A percentile compares a stretch with the other conserved stretches of the same genome.
phyloP scores from a whole-genome alignment of 1,140 invertebrate genomes.

The Camponotus vicinus region DNA sequence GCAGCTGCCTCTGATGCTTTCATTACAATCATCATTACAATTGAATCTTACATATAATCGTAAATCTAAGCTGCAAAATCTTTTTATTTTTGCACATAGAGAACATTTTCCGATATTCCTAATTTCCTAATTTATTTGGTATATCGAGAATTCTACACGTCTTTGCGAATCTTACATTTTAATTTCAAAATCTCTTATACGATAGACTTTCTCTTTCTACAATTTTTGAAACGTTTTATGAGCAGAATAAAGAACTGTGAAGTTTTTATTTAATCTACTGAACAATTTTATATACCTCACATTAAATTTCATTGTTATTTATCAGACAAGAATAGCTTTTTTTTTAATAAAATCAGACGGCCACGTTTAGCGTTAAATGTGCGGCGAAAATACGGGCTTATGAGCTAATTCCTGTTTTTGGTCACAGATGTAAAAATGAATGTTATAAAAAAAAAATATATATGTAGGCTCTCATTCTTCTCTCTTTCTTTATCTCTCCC shows the following conservation, averaged over 20 bases:
- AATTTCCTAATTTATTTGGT: background rate
- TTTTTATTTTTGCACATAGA: too few relatives aligned
- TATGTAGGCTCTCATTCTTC: slow-evolving; percentile 69
- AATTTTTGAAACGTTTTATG: background rate
- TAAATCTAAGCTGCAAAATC: background rate
- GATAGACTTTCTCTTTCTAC: background rate
- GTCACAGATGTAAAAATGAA: slow-evolving; percentile 69
- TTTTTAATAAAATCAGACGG: slow-evolving; percentile 13
- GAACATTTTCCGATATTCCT: background rate
- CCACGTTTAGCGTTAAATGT: slow-evolving; percentile 25
- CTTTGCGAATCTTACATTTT: background rate
- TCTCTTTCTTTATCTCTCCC: slow-evolving; percentile 46
- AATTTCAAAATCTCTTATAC: background rate
- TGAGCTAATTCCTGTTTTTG: slow-evolving; percentile 58
- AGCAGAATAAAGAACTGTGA: background rate
- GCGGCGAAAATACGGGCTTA: slow-evolving; percentile 29
- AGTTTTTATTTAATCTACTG: slow-evolving; percentile 20
- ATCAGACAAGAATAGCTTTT: background rate
- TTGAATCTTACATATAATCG: background rate
- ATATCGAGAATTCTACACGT: background rate
- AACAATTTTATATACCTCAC: slow-evolving; percentile 4
- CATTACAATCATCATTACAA: background rate
- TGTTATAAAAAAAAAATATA: slow-evolving; percentile 68
- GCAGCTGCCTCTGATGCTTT: background rate
- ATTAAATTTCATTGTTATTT: background rate